These are phyloP conservation scores for Leucophenga varia DNA, from an alignment of 1,140 invertebrate genomes.

Conservation along the genomic window DNA sequence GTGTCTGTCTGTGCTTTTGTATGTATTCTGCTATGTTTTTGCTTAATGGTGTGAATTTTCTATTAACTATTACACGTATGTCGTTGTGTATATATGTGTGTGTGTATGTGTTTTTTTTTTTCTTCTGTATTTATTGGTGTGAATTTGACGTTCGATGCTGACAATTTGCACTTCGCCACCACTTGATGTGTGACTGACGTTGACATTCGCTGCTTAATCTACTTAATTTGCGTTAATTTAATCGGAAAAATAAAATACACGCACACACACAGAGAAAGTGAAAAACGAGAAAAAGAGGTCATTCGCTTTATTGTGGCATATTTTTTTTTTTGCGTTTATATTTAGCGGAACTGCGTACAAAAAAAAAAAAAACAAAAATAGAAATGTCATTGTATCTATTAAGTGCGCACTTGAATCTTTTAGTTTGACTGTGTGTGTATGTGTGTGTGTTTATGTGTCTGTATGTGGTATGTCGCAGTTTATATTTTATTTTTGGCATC, in stretches of 20 bases:
- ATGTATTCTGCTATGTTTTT: no score
- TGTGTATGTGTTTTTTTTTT: constrained; percentile 10
- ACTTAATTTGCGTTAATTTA: constrained; percentile 48
- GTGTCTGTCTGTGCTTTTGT: constrained; percentile 31
- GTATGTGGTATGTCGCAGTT: no score
- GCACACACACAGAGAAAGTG: not conserved
- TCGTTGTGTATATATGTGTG: not conserved
- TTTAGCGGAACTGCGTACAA: no score
- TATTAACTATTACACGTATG: constrained; percentile 6
- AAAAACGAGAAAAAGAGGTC: no score
- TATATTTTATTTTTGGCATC: constrained; percentile 7
- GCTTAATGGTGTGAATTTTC: no score
- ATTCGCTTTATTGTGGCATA: no score
- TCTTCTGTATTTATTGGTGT: constrained; percentile 12
- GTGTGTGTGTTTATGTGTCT: not conserved
- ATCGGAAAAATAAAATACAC: constrained; percentile 28
- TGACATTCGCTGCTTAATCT: constrained; percentile 33
- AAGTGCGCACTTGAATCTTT: constrained; percentile 3
- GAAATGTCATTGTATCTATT: constrained; percentile 1
- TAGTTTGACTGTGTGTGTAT: constrained; percentile 1
- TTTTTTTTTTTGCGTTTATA: no score
- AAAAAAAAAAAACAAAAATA: no score
- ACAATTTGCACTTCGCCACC: no score
- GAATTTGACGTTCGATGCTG: no score
- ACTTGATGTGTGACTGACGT: constrained; percentile 24